phyloP scores from a whole-genome alignment of 1,140 invertebrate genomes.

The Planococcus citri region DNA sequence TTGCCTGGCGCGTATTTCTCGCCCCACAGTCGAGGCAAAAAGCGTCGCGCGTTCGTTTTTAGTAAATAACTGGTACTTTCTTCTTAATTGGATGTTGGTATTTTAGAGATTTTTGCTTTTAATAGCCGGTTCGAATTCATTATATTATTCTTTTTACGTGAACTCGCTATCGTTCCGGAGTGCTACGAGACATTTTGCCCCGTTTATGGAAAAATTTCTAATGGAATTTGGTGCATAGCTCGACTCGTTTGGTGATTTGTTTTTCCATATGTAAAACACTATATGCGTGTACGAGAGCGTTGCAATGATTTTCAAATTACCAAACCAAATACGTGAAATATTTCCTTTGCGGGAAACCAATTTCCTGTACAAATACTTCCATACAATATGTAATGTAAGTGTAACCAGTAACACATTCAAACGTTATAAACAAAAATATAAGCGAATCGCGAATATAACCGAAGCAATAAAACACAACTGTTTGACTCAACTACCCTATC shows the following conservation, averaged over 20 bases:
- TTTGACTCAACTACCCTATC: not conserved
- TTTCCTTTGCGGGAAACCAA: too few relatives aligned
- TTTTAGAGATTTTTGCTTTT: conserved; percentile 4
- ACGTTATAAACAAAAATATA: not conserved
- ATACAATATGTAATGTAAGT: too few relatives aligned
- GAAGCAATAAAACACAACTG: conserved; percentile 7
- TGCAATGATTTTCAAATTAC: too few relatives aligned
- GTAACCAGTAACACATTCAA: not conserved
- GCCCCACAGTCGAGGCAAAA: not conserved
- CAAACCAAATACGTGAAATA: too few relatives aligned
- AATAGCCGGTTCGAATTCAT: not conserved
- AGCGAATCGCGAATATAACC: not conserved
- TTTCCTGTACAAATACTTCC: too few relatives aligned
- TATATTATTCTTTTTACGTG: not conserved
- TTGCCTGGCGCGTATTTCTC: not conserved
- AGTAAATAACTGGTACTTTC: conserved; percentile 1
- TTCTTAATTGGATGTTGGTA: conserved; percentile 3
- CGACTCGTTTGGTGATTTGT: too few relatives aligned
- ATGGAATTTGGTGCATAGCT: too few relatives aligned
- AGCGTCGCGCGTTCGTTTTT: not conserved
- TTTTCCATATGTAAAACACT: too few relatives aligned
- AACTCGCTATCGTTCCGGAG: not conserved
- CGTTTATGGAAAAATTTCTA: too few relatives aligned
- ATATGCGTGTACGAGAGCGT: too few relatives aligned
- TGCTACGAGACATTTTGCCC: not conserved